Evolutionary conservation across 2,113 vertebrate species (phyloP).

Genomic region (Athene cunicularia): DNA sequence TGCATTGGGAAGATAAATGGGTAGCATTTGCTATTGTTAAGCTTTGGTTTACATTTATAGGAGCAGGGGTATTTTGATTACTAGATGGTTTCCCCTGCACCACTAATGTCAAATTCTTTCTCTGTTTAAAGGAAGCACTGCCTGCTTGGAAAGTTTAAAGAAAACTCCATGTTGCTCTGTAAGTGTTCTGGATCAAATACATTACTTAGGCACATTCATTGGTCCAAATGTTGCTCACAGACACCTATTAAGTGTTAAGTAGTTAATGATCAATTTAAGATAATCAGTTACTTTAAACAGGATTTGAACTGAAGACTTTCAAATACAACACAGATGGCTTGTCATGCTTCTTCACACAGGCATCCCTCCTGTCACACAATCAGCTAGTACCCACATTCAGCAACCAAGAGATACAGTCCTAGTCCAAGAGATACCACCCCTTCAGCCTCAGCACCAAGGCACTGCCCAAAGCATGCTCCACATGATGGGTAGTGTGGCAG

Average conservation of each 20-base stretch:
- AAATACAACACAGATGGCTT: slow-evolving; percentile 36
- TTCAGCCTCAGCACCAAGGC: background rate
- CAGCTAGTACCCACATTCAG: background rate
- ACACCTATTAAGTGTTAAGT: slow-evolving; percentile 41
- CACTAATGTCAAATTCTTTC: background rate
- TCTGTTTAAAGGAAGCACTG: background rate
- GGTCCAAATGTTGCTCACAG: background rate
- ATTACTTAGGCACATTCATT: background rate
- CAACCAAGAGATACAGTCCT: background rate
- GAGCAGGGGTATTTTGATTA: background rate
- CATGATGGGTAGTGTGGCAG: fast-evolving
- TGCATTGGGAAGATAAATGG: background rate
- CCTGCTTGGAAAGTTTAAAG: background rate
- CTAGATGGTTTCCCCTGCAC: background rate
- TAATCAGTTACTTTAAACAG: slow-evolving; percentile 14
- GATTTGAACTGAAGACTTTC: slow-evolving; percentile 22
- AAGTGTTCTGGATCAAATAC: background rate
- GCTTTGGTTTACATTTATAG: slow-evolving; percentile 24
- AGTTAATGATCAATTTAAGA: slow-evolving; percentile 42
- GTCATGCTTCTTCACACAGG: background rate
- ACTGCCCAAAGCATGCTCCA: background rate
- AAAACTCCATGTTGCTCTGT: background rate
- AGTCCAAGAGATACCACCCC: background rate
- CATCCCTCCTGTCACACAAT: background rate
- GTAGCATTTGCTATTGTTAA: slow-evolving; percentile 33